Percentiles rank a stretch among this genome's conserved stretches.
Evolutionary conservation across 2,113 vertebrate species (phyloP).

Genomic region (Macquaria australasica): DNA sequence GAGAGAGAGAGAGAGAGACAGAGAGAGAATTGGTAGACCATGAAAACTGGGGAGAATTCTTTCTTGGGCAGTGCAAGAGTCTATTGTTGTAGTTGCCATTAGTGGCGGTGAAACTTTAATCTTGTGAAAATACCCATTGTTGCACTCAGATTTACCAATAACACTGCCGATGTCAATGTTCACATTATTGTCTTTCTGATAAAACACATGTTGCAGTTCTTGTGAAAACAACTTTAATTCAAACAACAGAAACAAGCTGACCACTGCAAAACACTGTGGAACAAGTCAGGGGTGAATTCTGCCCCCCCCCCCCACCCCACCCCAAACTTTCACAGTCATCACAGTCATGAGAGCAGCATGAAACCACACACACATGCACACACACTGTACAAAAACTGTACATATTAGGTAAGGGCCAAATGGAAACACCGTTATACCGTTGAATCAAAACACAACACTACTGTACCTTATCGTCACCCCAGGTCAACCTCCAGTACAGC

Average conservation of each 20-base stretch:
- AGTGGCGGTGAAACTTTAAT: slow-evolving; percentile 65
- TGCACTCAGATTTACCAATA: slow-evolving; percentile 56
- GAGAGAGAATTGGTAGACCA: slow-evolving; percentile 76
- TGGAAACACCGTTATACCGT: slow-evolving; percentile 79
- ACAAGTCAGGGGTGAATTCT: slow-evolving; percentile 88
- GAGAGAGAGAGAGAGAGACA: slow-evolving; percentile 54
- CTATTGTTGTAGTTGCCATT: slow-evolving; percentile 76
- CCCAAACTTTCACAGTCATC: slow-evolving; percentile 71
- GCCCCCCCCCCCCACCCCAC: slow-evolving; percentile 72
- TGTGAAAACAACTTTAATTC: slow-evolving; percentile 94
- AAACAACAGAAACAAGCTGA: slow-evolving; percentile 92
- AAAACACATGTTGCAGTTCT: slow-evolving; percentile 67
- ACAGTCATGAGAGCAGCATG: slow-evolving; percentile 71
- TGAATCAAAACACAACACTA: slow-evolving; percentile 87
- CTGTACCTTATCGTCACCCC: slow-evolving; percentile 75
- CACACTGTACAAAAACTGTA: slow-evolving; percentile 87
- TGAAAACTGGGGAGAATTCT: slow-evolving; percentile 77
- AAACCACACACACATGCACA: slow-evolving; percentile 28
- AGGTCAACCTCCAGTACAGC: slow-evolving; percentile 27
- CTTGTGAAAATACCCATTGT: slow-evolving; percentile 70
- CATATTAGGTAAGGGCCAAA: slow-evolving; percentile 81
- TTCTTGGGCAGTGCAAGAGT: slow-evolving; percentile 67
- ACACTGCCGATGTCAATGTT: slow-evolving; percentile 34
- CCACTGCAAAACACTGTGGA: slow-evolving; percentile 90
- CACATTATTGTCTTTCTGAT: slow-evolving; percentile 43